These are phyloP conservation scores for Dendrocincla tyrannina DNA, from an alignment of 2,797 vertebrate genomes.

Conservation along the genomic window DNA sequence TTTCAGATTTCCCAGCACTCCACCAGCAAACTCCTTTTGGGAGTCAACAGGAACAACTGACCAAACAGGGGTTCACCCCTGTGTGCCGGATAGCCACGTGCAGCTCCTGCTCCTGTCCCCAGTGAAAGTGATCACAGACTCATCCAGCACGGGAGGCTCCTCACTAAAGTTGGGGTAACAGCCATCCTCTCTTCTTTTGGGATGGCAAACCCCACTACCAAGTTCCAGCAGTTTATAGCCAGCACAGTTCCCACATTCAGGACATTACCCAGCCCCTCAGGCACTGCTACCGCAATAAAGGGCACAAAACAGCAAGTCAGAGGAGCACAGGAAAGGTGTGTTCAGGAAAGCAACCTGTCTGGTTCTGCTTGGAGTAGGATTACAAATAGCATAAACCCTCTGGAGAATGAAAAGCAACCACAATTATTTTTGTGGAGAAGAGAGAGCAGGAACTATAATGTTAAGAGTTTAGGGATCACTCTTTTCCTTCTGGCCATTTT, in stretches of 20 bases:
- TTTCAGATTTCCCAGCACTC: not conserved
- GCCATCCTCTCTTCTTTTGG: not conserved
- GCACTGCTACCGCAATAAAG: not conserved
- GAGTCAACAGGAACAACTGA: not conserved
- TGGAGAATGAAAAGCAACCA: not conserved
- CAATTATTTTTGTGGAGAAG: not conserved
- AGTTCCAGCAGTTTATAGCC: fast-evolving
- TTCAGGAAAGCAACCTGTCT: not conserved
- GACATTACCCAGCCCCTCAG: not conserved
- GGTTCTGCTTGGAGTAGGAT: not conserved
- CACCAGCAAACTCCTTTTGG: not conserved
- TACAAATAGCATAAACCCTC: fast-evolving
- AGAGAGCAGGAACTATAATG: not conserved
- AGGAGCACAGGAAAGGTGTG: not conserved
- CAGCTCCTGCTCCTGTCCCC: not conserved
- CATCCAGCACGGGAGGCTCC: fast-evolving
- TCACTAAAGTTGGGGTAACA: not conserved
- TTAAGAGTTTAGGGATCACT: not conserved
- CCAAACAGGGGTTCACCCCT: fast-evolving
- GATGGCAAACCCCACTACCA: not conserved
- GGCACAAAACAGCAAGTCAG: not conserved
- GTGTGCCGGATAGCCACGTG: not conserved
- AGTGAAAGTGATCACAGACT: not conserved
- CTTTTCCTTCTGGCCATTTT: not conserved
- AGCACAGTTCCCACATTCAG: fast-evolving